phyloP scores from a whole-genome alignment of 2,797 vertebrate species.

The Spinibarbus caldwelli region DNA sequence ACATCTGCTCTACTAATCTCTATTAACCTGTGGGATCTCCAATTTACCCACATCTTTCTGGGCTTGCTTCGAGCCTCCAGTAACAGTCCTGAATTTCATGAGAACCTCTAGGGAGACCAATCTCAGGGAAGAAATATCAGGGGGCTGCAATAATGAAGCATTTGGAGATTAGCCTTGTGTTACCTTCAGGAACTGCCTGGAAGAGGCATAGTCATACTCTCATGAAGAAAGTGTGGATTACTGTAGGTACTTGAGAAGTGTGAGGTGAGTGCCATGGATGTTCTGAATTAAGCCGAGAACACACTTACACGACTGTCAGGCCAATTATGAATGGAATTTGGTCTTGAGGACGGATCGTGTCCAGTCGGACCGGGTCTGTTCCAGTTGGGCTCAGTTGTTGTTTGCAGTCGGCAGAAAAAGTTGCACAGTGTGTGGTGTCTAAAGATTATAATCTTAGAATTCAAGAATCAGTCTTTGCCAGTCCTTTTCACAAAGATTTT shows the following conservation, averaged over 20 bases:
- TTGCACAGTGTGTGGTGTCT: no score
- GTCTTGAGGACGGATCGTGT: no score
- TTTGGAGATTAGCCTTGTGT: conserved; percentile 17
- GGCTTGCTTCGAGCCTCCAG: neutral
- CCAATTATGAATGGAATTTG: no score
- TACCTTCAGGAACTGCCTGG: neutral
- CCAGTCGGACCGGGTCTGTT: no score
- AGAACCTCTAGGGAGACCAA: neutral
- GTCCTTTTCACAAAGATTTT: no score
- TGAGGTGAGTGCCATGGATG: neutral
- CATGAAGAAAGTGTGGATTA: conserved; percentile 28
- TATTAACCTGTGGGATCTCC: conserved; percentile 44
- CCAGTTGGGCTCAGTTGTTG: no score
- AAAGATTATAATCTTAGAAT: no score
- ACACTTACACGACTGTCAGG: no score
- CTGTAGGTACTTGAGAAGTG: neutral
- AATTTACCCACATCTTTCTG: conserved; percentile 32
- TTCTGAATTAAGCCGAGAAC: neutral
- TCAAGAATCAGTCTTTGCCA: no score
- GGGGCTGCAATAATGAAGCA: neutral
- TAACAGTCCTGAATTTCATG: neutral
- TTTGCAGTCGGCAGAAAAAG: no score
- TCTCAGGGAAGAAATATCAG: conserved; percentile 28
- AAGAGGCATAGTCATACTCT: neutral
- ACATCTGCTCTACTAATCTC: conserved; percentile 50